Evolutionary conservation across 92 coral and sea anemone species (phyloP).

Genomic region (Anthopleura xanthogrammica): DNA sequence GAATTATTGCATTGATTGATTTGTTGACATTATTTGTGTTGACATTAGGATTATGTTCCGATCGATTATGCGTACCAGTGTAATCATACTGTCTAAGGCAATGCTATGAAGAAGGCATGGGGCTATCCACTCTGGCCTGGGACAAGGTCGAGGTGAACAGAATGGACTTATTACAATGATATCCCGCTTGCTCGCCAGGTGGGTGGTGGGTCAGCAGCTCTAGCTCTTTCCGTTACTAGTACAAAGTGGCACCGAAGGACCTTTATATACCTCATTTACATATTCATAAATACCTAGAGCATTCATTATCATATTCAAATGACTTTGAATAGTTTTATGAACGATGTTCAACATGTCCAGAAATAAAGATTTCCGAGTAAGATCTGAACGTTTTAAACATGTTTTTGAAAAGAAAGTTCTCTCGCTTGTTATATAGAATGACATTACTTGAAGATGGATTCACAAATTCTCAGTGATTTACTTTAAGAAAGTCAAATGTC

Average conservation of each 20-base stretch:
- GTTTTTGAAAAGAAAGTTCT: no score
- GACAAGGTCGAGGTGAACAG: background rate
- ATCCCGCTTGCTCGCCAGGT: background rate
- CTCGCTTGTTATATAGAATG: no score
- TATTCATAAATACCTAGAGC: background rate
- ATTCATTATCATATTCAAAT: background rate
- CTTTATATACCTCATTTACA: background rate
- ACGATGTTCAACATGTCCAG: no score
- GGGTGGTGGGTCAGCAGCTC: background rate
- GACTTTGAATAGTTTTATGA: background rate
- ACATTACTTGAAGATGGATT: no score
- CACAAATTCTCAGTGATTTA: no score
- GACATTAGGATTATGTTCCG: no score
- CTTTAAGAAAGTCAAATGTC: no score
- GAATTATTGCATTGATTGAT: no score
- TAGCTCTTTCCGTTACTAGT: background rate
- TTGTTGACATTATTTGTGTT: no score
- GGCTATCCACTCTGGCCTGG: background rate
- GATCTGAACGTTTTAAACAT: no score
- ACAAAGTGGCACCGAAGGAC: background rate
- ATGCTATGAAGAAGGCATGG: background rate
- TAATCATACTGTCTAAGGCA: background rate
- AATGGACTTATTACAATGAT: background rate
- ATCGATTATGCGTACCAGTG: no score
- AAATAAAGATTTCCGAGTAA: no score